These are phyloP conservation scores for Chrysopilus asiliformis DNA, from an alignment of 2,888 invertebrate genomes.

Conservation along the genomic window DNA sequence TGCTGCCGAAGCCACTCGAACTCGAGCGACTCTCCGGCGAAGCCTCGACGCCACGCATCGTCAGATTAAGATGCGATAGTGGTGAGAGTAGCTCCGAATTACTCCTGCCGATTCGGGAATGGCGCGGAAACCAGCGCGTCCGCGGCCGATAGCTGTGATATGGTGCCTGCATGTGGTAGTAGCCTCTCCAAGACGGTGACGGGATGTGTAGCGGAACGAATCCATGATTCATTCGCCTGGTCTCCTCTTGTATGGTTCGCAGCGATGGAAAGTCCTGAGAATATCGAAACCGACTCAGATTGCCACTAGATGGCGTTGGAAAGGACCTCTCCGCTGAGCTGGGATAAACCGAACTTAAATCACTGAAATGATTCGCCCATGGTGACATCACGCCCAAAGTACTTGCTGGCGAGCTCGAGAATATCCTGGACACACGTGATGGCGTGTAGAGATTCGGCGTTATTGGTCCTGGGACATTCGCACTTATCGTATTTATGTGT, in stretches of 20 bases:
- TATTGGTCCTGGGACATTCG: conserved; percentile 16
- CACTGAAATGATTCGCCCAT: conserved; percentile 62
- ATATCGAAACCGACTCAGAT: conserved; percentile 41
- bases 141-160: conserved; percentile 41
- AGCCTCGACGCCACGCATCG: conserved; percentile 45
- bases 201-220: conserved; percentile 51
- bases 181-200: conserved; percentile 43
- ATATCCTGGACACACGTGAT: conserved; percentile 40
- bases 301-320: conserved; percentile 54
- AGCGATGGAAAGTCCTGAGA: conserved; percentile 59
- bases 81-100: conserved; percentile 54
- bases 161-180: conserved; percentile 30
- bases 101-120: conserved; percentile 50
- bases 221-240: conserved; percentile 39
- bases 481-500: conserved; percentile 34
- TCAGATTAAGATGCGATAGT: conserved; percentile 39
- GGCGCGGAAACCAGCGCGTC: conserved; percentile 50
- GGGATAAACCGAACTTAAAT: conserved; percentile 74
- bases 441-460: conserved; percentile 34
- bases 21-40: conserved; percentile 81
- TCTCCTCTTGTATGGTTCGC: conserved; percentile 58
- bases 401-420: conserved; percentile 52
- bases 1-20: conserved; percentile 82
- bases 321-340: conserved; percentile 68
- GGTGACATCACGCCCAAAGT: conserved; percentile 45